Evolutionary conservation across 64 coral and sea anemone species (phyloP), one percentile per base, ranked within the genome.

Genomic region (Montipora cactus): DNA sequence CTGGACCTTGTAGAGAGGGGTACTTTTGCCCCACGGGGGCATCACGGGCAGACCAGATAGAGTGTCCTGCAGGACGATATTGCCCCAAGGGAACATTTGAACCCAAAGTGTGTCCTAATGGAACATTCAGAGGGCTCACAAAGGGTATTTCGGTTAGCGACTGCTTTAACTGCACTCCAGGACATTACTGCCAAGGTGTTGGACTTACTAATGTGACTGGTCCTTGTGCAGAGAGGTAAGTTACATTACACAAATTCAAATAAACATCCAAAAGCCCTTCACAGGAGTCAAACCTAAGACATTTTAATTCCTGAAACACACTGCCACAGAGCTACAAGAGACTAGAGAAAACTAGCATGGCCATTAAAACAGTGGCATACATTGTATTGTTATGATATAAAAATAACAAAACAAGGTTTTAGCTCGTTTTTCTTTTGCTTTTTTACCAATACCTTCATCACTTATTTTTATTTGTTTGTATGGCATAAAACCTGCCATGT

Each of bases 211-310:
- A 78, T 44, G 94, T 84, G 67, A 92, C 95, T 84, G 97, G 97
- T 20, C 92, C 85, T n/a, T 99, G 97, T 92, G 97, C 90, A 59
- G 81, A 90, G 94, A 88, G 97, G 97, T 99, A 95, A 76, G 87
- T 5, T 47, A 49, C 23, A 13, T 3, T 3, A 88, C 52, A 57
- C 5, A 8, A 8, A 10, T 81, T 21, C 4, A 12, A 4, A 13
- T 67, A 28, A 28, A 28, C 28, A 28, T 28, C 28, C 11, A 14
- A 46, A 47, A 23, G 52, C 6, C 5, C 5, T 55, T 5, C 52
- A 55, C 37, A 37, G 37, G 53, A 57, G 11, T 8, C 53, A 57
- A 57, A 57, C 53, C 53, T 57, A 57, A 57, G 53, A 11, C 53
- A 57, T 11, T 37, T 37, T 37, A 37, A 37, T 37, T 37, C 1